phyloP scores from a whole-genome alignment of 35 echinoderm and acorn worm genomes.

The Heliocidaris tuberculata region DNA sequence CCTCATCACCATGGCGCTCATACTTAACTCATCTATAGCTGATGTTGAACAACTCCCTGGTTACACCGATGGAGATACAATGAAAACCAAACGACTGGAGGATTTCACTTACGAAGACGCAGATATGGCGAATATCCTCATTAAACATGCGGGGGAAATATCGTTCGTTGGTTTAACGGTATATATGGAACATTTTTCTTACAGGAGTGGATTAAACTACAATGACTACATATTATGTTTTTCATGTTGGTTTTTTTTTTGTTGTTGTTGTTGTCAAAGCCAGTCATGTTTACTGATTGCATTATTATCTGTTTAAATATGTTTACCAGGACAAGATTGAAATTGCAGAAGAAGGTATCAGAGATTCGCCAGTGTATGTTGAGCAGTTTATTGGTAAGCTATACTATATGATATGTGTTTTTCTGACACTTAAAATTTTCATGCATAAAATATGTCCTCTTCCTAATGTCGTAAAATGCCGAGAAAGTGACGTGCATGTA shows the following conservation, averaged over 20 bases:
- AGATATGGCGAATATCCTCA: slow-evolving; percentile 48
- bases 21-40: slow-evolving; percentile 51
- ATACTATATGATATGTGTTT: not conserved
- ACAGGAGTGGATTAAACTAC: not conserved
- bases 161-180: slow-evolving; percentile 58
- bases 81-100: not conserved
- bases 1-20: slow-evolving; percentile 58
- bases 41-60: slow-evolving; percentile 19
- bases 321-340: slow-evolving; percentile 26
- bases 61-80: not conserved
- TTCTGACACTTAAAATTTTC: too few relatives aligned
- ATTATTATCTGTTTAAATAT: too few relatives aligned
- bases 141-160: slow-evolving; percentile 23
- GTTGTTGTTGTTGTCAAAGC: too few relatives aligned
- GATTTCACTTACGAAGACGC: slow-evolving; percentile 53
- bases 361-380: not conserved
- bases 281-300: too few relatives aligned
- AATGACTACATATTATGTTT: not conserved
- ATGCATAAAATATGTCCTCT: too few relatives aligned
- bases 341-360: not conserved
- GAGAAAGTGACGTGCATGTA: too few relatives aligned
- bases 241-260: too few relatives aligned
- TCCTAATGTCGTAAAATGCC: too few relatives aligned
- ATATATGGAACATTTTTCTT: too few relatives aligned
- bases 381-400: slow-evolving; percentile 27